Conservation (phyloP, 1,140 invertebrate species). For the Batillaria attramentaria region DNA sequence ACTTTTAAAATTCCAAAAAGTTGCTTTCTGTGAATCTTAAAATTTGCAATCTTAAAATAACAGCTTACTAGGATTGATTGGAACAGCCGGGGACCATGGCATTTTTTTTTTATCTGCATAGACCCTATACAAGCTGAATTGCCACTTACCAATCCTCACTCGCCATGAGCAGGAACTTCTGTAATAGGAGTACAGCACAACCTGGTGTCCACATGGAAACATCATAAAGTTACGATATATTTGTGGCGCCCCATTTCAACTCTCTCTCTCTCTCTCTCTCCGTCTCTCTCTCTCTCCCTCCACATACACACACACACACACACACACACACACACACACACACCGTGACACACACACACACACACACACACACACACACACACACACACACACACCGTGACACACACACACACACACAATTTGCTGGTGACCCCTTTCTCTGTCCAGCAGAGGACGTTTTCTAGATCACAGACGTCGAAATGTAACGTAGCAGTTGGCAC, state of each 20-base stretch:
- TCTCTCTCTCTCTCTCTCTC: no score
- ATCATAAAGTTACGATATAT: no score
- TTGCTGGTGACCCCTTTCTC: background rate
- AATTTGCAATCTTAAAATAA: background rate
- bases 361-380: background rate
- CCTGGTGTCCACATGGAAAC: no score
- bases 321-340: constrained; percentile 2
- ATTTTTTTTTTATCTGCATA: background rate
- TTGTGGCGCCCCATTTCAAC: no score
- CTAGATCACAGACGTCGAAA: no score
- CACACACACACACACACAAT: background rate
- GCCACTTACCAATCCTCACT: constrained; percentile 83
- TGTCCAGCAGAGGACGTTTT: no score
- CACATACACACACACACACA: background rate
- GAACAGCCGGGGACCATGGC: background rate
- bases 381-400: background rate
- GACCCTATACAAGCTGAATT: background rate
- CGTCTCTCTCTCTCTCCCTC: no score
- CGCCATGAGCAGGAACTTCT: constrained; percentile 93
- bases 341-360: background rate
- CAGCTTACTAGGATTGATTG: background rate
- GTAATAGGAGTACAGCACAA: constrained; percentile 92
- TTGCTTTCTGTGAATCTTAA: background rate
- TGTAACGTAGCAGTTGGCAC: no score
- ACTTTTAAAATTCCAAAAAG: background rate